Evolutionary conservation across 2,797 vertebrate species (phyloP).

Genomic region (Cynodonichthys magdalenae): DNA sequence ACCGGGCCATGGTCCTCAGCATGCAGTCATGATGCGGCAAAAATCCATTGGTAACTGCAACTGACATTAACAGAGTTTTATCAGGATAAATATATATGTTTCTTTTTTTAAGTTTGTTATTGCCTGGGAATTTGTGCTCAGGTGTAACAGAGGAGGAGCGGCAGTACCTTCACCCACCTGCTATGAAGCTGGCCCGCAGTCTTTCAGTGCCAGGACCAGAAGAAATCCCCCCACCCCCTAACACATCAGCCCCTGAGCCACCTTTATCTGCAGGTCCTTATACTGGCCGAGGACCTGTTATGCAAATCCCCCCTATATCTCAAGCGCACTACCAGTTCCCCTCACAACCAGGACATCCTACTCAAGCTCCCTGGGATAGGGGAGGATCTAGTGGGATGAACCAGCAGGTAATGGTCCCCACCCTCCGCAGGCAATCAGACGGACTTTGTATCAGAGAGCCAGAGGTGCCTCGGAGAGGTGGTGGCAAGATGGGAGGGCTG

Average conservation of each 20-base stretch:
- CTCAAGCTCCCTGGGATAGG: slow-evolving; percentile 74
- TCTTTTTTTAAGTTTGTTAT: slow-evolving; percentile 15
- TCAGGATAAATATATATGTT: background rate
- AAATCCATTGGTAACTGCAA: slow-evolving; percentile 89
- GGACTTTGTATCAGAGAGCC: slow-evolving; percentile 68
- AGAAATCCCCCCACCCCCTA: slow-evolving; percentile 92
- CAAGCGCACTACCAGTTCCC: slow-evolving; percentile 73
- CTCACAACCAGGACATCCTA: slow-evolving; percentile 66
- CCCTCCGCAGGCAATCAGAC: slow-evolving; percentile 74
- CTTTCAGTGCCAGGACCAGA: slow-evolving; percentile 92
- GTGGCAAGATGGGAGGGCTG: slow-evolving; percentile 79
- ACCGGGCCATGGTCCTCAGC: slow-evolving; percentile 84
- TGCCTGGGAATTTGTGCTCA: slow-evolving; percentile 54
- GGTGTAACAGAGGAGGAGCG: slow-evolving; percentile 91
- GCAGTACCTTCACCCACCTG: slow-evolving; percentile 88
- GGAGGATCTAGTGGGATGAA: slow-evolving; percentile 64
- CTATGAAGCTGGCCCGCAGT: slow-evolving; percentile 92
- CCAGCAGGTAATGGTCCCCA: slow-evolving; percentile 72
- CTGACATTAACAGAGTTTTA: slow-evolving; percentile 8
- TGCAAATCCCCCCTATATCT: slow-evolving; percentile 74
- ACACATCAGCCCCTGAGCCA: slow-evolving; percentile 90
- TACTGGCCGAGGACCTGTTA: slow-evolving; percentile 70
- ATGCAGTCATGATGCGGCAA: slow-evolving; percentile 90
- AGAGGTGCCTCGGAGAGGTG: slow-evolving; percentile 74
- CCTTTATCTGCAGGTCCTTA: slow-evolving; percentile 86